phyloP scores from a whole-genome alignment of 2,113 vertebrate genomes.

The Callocephalon fimbriatum region DNA sequence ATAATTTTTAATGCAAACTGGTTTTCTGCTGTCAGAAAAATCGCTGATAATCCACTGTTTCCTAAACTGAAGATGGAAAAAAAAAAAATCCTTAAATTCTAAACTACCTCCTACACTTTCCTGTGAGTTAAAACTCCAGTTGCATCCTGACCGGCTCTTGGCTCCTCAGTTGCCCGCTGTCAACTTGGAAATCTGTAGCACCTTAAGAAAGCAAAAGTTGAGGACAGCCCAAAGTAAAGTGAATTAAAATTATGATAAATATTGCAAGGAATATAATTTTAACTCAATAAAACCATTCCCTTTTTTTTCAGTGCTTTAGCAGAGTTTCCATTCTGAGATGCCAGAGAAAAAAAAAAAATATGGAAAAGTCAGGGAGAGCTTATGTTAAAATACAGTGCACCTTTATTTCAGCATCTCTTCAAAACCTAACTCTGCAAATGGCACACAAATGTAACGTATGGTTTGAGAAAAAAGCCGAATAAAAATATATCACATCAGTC shows the following conservation, averaged over 20 bases:
- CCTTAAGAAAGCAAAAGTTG: not conserved
- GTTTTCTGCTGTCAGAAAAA: not conserved
- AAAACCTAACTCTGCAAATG: not conserved
- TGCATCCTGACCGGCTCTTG: not conserved
- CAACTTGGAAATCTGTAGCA: conserved; percentile 14
- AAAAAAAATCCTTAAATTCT: not conserved
- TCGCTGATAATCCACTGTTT: not conserved
- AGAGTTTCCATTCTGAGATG: not conserved
- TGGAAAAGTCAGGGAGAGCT: not conserved
- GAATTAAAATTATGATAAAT: conserved; percentile 14
- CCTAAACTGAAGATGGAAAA: not conserved
- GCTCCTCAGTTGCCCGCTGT: not conserved
- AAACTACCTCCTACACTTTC: conserved; percentile 60
- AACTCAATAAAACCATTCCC: not conserved
- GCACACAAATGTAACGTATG: not conserved
- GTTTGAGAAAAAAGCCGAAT: not conserved
- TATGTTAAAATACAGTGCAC: not conserved
- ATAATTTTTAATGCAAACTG: not conserved
- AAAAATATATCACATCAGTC: conserved; percentile 10
- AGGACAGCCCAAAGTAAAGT: not conserved
- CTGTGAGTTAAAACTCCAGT: conserved; percentile 21
- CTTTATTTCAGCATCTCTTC: not conserved
- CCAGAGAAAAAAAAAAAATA: not conserved
- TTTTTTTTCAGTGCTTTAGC: not conserved
- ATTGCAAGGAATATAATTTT: not conserved